Conservation (phyloP, 1,140 invertebrate genomes). For the Trichonephila inaurata region DNA sequence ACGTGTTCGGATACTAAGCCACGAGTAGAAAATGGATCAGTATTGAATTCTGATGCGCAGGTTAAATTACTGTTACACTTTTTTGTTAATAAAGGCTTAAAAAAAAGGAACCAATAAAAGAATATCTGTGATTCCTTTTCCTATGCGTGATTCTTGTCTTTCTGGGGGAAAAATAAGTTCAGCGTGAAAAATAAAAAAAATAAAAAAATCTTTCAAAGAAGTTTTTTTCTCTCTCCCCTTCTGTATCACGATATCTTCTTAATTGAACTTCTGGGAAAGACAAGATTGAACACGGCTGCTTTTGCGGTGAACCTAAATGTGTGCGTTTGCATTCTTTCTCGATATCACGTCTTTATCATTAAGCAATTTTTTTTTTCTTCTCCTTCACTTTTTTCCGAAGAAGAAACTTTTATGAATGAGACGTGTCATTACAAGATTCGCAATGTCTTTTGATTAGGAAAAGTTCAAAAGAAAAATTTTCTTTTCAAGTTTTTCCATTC, state of each 20-base stretch:
- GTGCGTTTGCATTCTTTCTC: constrained; percentile 54
- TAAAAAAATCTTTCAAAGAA: constrained; percentile 9
- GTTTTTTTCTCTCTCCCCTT: constrained; percentile 13
- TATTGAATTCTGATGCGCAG: not conserved
- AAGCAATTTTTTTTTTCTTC: constrained; percentile 36
- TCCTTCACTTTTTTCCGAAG: not conserved
- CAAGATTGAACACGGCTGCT: not conserved
- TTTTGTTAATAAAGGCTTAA: constrained; percentile 8
- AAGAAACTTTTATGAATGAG: constrained; percentile 69
- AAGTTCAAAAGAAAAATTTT: constrained; percentile 20
- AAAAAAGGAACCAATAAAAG: not conserved
- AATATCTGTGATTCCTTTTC: not conserved
- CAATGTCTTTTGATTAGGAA: constrained; percentile 54
- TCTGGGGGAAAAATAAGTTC: not conserved
- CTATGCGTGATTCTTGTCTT: not conserved
- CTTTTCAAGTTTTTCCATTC: not conserved
- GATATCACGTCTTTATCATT: constrained; percentile 72
- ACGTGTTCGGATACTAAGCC: no score
- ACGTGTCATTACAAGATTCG: constrained; percentile 66
- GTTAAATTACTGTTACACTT: not conserved
- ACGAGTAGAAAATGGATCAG: no score
- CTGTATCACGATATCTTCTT: constrained; percentile 65
- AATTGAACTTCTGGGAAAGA: constrained; percentile 65
- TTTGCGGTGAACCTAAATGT: constrained; percentile 36
- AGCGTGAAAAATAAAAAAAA: constrained; percentile 22